Conservation (phyloP, 1,140 invertebrate genomes). For the Theocolax elegans region DNA sequence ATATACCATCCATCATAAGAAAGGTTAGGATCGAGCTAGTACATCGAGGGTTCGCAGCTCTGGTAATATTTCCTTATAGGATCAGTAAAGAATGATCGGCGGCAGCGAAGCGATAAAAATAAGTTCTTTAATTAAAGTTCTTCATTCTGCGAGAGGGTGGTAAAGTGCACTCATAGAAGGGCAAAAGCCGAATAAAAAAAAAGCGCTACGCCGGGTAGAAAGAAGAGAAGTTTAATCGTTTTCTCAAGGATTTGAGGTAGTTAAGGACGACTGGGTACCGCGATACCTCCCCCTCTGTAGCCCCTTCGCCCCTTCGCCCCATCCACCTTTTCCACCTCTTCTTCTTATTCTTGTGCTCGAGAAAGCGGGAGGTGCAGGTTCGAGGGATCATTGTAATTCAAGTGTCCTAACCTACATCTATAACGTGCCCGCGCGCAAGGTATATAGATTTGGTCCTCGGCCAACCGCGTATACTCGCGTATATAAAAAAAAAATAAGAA, state of each 20-base stretch:
- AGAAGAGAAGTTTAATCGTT: slow-evolving; percentile 14
- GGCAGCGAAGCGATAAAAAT: not conserved
- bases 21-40: too few relatives aligned
- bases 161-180: not conserved
- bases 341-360: too few relatives aligned
- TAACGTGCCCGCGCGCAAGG: not conserved
- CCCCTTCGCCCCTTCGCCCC: too few relatives aligned
- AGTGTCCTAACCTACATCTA: not conserved
- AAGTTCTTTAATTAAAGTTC: slow-evolving; percentile 19
- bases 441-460: not conserved
- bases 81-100: not conserved
- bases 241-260: slow-evolving; percentile 10
- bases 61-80: too few relatives aligned
- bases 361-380: not conserved
- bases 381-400: slow-evolving; percentile 8
- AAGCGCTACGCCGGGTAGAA: not conserved
- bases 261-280: not conserved
- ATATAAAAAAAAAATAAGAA: too few relatives aligned
- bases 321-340: too few relatives aligned
- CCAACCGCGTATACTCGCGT: too few relatives aligned
- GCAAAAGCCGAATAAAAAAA: not conserved
- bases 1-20: too few relatives aligned
- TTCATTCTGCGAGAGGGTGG: not conserved
- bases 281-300: not conserved
- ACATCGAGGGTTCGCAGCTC: too few relatives aligned